phyloP scores from a whole-genome alignment of 2,797 vertebrate genomes.

The Astyanax mexicanus region DNA sequence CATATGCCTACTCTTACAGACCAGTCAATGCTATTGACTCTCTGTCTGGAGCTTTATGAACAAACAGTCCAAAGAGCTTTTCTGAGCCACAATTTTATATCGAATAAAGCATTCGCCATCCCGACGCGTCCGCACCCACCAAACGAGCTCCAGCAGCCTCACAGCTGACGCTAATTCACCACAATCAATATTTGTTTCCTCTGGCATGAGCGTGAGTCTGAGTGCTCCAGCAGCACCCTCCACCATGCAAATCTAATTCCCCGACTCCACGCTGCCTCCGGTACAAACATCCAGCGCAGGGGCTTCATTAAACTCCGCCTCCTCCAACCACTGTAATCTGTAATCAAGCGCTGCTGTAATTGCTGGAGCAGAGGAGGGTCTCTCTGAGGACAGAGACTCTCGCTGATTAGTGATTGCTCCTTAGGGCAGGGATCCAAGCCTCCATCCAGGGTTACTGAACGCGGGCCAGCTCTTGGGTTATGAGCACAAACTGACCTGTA shows the following conservation, averaged over 20 bases:
- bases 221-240: background rate
- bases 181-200: slow-evolving; percentile 25
- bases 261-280: slow-evolving; percentile 3
- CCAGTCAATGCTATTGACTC: background rate
- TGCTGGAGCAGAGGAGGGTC: background rate
- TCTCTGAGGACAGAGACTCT: slow-evolving; percentile 1
- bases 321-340: slow-evolving; percentile 16
- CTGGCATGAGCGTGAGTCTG: no score
- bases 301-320: slow-evolving; percentile 6
- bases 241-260: slow-evolving; percentile 21
- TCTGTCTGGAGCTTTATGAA: no score
- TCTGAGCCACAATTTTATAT: background rate
- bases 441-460: background rate
- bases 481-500: no score
- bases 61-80: background rate
- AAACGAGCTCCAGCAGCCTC: background rate
- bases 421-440: background rate
- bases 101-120: background rate
- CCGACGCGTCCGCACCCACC: background rate
- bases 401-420: slow-evolving; percentile 19
- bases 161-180: slow-evolving; percentile 1
- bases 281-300: background rate
- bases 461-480: background rate
- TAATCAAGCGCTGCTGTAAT: slow-evolving; percentile 34
- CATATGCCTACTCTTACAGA: background rate